A percentile compares a stretch with the other conserved stretches of the same genome.
These are phyloP conservation scores for Pycnomerus fuliginosus DNA, from an alignment of 2,888 invertebrate genomes.

Conservation along the genomic window DNA sequence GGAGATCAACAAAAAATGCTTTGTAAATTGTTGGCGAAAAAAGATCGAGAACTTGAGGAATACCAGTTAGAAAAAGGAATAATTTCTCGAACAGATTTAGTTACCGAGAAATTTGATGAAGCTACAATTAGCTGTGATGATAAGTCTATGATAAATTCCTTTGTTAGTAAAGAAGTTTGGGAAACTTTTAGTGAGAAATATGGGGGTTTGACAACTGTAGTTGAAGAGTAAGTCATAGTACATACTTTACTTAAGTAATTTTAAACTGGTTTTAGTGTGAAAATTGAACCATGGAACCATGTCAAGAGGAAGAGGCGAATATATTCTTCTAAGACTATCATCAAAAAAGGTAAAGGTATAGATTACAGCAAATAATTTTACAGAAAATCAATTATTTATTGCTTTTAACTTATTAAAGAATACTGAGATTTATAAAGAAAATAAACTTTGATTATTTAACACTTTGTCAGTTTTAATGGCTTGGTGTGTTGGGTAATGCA, in stretches of 20 bases:
- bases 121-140: conserved; percentile 5
- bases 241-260: background rate
- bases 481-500: conserved; percentile 7
- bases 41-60: conserved; percentile 59
- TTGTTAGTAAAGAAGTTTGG: background rate
- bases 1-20: conserved; percentile 53
- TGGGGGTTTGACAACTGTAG: background rate
- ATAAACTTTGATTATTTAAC: conserved; percentile 1
- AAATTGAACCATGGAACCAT: conserved; percentile 20
- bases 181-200: too few relatives aligned
- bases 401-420: too few relatives aligned
- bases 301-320: conserved; percentile 13
- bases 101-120: conserved; percentile 45
- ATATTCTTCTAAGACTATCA: conserved; percentile 11
- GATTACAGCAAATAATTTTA: conserved; percentile 4
- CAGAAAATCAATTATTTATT: too few relatives aligned
- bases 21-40: conserved; percentile 52
- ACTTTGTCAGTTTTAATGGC: background rate
- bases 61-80: conserved; percentile 56
- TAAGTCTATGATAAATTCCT: background rate
- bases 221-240: background rate
- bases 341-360: conserved; percentile 14
- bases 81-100: conserved; percentile 51
- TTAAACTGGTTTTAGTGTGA: conserved; percentile 11
- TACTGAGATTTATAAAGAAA: too few relatives aligned